phyloP scores from a whole-genome alignment of 2,797 vertebrate genomes.

The Gobionotothen gibberifrons region DNA sequence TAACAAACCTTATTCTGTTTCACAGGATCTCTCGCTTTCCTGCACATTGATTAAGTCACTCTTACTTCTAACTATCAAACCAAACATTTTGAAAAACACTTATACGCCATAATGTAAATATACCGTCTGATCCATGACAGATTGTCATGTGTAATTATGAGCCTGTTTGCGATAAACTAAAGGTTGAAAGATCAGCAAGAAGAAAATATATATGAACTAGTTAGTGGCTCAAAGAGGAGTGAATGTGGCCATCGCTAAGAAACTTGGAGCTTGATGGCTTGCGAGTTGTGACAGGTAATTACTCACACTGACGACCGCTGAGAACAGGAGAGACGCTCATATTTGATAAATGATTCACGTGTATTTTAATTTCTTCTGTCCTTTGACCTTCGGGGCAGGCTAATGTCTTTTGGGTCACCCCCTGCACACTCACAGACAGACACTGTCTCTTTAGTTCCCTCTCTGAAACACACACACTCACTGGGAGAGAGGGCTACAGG shows the following conservation, averaged over 20 bases:
- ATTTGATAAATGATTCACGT: constrained; percentile 76
- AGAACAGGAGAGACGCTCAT: constrained; percentile 63
- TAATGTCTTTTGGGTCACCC: constrained; percentile 77
- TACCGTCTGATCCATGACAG: background rate
- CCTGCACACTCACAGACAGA: constrained; percentile 49
- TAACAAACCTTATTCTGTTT: constrained; percentile 46
- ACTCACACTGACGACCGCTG: constrained; percentile 46
- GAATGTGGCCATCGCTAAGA: constrained; percentile 5
- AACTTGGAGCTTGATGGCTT: constrained; percentile 36
- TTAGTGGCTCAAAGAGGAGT: background rate
- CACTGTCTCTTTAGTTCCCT: constrained; percentile 29
- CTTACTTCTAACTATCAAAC: constrained; percentile 62
- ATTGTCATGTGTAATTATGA: constrained; percentile 21
- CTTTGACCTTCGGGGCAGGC: constrained; percentile 77
- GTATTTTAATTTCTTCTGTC: constrained; percentile 76
- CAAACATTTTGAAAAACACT: constrained; percentile 43
- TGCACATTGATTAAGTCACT: constrained; percentile 41
- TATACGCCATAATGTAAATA: constrained; percentile 19
- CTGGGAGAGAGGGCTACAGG: constrained; percentile 64
- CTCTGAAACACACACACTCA: constrained; percentile 37
- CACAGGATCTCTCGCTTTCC: constrained; percentile 49
- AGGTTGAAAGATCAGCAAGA: constrained; percentile 17
- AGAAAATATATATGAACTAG: constrained; percentile 3
- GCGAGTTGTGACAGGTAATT: constrained; percentile 63
- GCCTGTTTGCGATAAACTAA: constrained; percentile 3